These are phyloP conservation scores for Ptychobarbus kaznakovi DNA, from an alignment of 2,797 vertebrate species.

Conservation along the genomic window DNA sequence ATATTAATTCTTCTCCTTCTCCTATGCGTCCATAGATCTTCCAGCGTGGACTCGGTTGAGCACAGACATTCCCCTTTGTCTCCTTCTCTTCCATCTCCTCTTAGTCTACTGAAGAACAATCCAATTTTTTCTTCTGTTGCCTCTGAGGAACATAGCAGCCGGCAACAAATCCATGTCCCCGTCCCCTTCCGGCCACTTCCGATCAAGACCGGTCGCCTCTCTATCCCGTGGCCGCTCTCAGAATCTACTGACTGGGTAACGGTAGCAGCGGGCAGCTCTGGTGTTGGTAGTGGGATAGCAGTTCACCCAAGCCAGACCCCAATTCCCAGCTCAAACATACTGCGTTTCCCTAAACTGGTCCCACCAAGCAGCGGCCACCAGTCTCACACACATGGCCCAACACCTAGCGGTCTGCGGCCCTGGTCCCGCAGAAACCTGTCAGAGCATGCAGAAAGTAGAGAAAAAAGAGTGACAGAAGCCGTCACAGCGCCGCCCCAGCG, in stretches of 20 bases:
- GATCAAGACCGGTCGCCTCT: constrained; percentile 60
- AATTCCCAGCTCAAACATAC: constrained; percentile 49
- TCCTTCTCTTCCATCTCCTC: constrained; percentile 32
- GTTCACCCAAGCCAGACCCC: constrained; percentile 49
- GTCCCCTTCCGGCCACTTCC: constrained; percentile 76
- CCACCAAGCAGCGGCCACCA: constrained; percentile 39
- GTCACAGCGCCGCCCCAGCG: constrained; percentile 21
- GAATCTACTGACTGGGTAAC: constrained; percentile 72
- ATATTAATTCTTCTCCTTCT: constrained; percentile 24
- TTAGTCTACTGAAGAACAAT: constrained; percentile 52
- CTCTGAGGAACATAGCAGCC: constrained; percentile 61
- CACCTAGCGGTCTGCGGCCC: not conserved
- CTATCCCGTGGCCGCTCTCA: constrained; percentile 69
- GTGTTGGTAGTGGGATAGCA: constrained; percentile 27
- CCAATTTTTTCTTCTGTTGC: constrained; percentile 43
- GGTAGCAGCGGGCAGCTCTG: constrained; percentile 35
- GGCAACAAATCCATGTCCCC: constrained; percentile 68
- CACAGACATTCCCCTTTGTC: constrained; percentile 46
- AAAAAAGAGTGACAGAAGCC: constrained; percentile 57
- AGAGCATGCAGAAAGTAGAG: constrained; percentile 57
- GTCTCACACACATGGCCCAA: constrained; percentile 36
- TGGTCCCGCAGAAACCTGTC: constrained; percentile 50
- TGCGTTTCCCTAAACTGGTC: constrained; percentile 64
- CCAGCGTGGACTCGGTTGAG: constrained; percentile 62
- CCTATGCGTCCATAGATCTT: constrained; percentile 56